Evolutionary conservation across 2,113 vertebrate genomes (phyloP).

Genomic region (Sitta europaea): DNA sequence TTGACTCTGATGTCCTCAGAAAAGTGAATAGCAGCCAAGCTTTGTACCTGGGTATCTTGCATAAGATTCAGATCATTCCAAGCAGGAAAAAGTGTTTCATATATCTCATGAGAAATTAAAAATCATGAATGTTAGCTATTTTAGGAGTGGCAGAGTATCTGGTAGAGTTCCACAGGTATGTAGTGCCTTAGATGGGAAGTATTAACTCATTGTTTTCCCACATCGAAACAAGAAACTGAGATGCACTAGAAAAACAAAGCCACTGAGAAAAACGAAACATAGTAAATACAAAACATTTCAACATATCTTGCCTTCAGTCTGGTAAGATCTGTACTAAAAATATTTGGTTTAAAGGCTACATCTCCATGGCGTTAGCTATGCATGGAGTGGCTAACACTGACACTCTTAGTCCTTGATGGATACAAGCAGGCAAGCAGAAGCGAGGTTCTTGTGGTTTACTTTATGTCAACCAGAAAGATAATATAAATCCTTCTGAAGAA

Average conservation of each 20-base stretch:
- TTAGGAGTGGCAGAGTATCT: not conserved
- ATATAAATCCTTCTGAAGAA: not conserved
- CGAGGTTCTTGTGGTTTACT: not conserved
- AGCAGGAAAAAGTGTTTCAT: not conserved
- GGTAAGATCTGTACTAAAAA: not conserved
- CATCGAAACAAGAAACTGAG: not conserved
- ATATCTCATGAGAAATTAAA: not conserved
- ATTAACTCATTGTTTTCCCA: not conserved
- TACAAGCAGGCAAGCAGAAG: not conserved
- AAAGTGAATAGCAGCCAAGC: not conserved
- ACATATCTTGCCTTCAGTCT: not conserved
- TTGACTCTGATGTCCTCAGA: not conserved
- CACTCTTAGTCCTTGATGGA: not conserved
- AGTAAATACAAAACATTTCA: not conserved
- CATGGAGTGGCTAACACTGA: not conserved
- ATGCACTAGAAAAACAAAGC: not conserved
- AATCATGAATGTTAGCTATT: not conserved
- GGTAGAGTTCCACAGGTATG: not conserved
- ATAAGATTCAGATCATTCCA: not conserved
- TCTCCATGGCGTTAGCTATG: not conserved
- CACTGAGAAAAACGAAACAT: not conserved
- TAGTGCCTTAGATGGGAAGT: not conserved
- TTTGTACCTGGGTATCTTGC: not conserved
- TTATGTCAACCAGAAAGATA: not conserved
- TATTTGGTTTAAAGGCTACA: not conserved